These are phyloP conservation scores for Mactra quadrangularis DNA, from an alignment of 1,140 invertebrate genomes.

Conservation along the genomic window DNA sequence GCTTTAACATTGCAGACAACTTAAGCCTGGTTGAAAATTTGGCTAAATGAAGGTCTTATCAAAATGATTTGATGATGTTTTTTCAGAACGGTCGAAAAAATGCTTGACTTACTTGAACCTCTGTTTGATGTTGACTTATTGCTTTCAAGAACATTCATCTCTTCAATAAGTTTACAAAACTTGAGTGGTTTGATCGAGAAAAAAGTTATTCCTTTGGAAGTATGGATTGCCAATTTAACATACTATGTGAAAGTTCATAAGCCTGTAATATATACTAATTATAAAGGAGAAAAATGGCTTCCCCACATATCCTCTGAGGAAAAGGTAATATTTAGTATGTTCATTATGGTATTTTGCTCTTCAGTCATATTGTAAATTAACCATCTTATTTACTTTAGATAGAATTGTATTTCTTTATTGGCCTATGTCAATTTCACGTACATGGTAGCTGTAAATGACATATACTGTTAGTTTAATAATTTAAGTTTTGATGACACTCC, in stretches of 20 bases:
- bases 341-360: too few species aligned
- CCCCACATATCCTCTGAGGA: neutral
- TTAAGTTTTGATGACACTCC: too few species aligned
- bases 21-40: neutral
- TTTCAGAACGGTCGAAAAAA: neutral
- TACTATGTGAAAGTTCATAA: neutral
- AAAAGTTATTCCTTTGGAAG: neutral
- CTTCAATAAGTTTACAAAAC: neutral
- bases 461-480: too few species aligned
- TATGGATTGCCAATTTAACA: neutral
- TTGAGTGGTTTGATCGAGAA: neutral
- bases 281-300: too few species aligned
- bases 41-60: neutral
- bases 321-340: too few species aligned
- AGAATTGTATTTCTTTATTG: too few species aligned
- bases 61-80: neutral
- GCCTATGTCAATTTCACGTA: too few species aligned
- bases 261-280: too few species aligned
- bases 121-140: slow-evolving; percentile 18
- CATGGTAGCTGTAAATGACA: too few species aligned
- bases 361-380: too few species aligned
- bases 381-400: too few species aligned
- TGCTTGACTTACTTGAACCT: neutral
- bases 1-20: neutral
- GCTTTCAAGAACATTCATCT: neutral